These are phyloP conservation scores for Hemistola chrysoprasaria DNA, from an alignment of 2,888 invertebrate genomes.

Conservation along the genomic window DNA sequence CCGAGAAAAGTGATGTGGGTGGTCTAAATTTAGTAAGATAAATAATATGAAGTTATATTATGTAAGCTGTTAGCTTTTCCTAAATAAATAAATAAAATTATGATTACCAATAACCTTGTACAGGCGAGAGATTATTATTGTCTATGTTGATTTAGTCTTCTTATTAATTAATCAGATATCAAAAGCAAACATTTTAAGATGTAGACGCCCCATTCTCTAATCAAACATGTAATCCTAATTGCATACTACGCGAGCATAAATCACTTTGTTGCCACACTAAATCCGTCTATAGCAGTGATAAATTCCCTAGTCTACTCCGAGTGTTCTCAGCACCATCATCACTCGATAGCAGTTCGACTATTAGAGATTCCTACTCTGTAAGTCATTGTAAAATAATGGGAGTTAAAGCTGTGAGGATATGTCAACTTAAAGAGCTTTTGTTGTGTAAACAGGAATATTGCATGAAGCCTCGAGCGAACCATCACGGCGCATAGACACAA, in stretches of 20 bases:
- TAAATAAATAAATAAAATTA: no score
- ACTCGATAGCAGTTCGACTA: conserved; percentile 25
- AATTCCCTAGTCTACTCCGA: conserved; percentile 29
- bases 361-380: conserved; percentile 5
- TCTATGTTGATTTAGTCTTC: not conserved
- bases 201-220: conserved; percentile 6
- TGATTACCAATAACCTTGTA: no score
- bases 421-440: conserved; percentile 16
- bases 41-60: no score
- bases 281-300: conserved; percentile 41
- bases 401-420: conserved; percentile 1
- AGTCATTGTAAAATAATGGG: conserved; percentile 2
- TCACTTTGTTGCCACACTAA: conserved; percentile 39
- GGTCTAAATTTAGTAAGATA: no score
- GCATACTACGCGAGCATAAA: conserved; percentile 29
- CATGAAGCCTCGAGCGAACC: conserved; percentile 25
- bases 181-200: conserved; percentile 12
- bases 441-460: conserved; percentile 43
- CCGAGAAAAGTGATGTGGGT: no score
- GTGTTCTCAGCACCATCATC: conserved; percentile 30
- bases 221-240: conserved; percentile 21
- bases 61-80: no score
- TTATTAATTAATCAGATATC: conserved; percentile 7
- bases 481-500: no score
- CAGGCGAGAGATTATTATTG: no score